phyloP scores from a whole-genome alignment of 2,888 invertebrate species.

The Tortrix viridana region DNA sequence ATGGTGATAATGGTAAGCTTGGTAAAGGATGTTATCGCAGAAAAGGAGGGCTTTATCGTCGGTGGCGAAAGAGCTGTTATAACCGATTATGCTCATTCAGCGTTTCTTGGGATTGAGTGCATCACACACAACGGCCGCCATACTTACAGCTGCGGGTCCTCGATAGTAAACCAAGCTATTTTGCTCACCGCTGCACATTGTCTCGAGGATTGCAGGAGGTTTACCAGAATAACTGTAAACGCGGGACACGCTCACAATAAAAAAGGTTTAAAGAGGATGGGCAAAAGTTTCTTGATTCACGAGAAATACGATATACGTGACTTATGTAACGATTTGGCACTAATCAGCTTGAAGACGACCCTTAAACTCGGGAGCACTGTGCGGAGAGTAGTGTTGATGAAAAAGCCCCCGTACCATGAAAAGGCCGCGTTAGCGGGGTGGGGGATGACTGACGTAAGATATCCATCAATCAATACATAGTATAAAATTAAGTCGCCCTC shows the following conservation, averaged over 20 bases:
- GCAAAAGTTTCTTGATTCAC: neutral
- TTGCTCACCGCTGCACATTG: conserved; percentile 1
- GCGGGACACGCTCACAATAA: neutral
- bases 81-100: neutral
- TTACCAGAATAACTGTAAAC: neutral
- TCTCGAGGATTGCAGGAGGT: neutral
- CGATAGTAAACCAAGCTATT: neutral
- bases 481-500: too few relatives aligned
- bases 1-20: neutral
- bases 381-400: neutral
- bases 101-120: neutral
- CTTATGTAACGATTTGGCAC: neutral
- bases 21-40: neutral
- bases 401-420: neutral
- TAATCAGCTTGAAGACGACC: neutral
- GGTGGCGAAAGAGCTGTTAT: neutral
- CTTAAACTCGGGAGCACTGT: neutral
- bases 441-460: conserved; percentile 38
- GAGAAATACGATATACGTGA: neutral
- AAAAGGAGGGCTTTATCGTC: neutral
- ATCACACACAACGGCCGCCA: neutral
- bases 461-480: conserved; percentile 21
- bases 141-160: neutral
- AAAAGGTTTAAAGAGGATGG: neutral
- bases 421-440: neutral